Conservation (phyloP, 2,797 vertebrate genomes). For the Hapalemur alaotrensis region DNA sequence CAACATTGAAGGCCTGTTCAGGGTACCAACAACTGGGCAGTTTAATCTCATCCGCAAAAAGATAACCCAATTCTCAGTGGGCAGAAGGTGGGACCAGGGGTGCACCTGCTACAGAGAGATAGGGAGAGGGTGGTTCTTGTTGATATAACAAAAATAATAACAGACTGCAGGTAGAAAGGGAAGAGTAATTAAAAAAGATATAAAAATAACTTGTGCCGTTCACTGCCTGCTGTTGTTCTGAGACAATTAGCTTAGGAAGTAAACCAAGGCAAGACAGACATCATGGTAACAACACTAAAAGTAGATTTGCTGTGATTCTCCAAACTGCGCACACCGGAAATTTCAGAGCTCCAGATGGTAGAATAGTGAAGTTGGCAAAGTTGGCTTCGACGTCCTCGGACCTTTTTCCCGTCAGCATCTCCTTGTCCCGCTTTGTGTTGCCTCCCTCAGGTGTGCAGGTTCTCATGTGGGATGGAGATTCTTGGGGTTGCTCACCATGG, state of each 20-base stretch:
- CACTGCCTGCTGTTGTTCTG: background rate
- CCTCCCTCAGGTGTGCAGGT: background rate
- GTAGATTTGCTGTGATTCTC: background rate
- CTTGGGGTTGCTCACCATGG: background rate
- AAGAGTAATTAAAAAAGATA: background rate
- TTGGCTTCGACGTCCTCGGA: background rate
- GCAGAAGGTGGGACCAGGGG: background rate
- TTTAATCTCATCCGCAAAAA: background rate
- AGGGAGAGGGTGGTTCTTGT: background rate
- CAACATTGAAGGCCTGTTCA: background rate
- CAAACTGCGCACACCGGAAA: background rate
- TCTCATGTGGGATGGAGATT: background rate
- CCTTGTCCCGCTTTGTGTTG: background rate
- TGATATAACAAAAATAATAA: background rate
- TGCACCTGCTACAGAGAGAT: background rate
- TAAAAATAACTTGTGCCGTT: background rate
- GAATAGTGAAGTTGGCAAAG: background rate
- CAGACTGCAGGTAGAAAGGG: background rate
- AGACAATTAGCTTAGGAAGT: conserved; percentile 15
- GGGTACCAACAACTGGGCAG: background rate
- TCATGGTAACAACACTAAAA: background rate
- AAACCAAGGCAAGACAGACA: conserved; percentile 20
- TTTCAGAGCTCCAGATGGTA: background rate
- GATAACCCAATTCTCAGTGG: background rate
- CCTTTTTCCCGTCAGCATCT: background rate